These are phyloP conservation scores for Omphaloscelis lunosa DNA, from an alignment of 2,888 invertebrate genomes.

Conservation along the genomic window DNA sequence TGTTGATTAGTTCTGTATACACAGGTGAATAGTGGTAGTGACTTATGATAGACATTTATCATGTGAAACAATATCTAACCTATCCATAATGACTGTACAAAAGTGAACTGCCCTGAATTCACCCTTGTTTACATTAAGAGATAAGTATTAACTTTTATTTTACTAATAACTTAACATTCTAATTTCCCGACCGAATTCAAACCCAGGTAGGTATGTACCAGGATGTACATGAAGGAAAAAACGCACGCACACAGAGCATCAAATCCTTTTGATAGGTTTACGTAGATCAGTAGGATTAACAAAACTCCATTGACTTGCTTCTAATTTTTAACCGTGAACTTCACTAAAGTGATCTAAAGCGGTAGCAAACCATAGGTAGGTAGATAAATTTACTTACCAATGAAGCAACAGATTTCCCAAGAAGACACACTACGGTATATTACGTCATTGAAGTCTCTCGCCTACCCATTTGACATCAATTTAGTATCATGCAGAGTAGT, in stretches of 20 bases:
- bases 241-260: not conserved
- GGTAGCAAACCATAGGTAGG: not conserved
- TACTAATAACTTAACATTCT: not conserved
- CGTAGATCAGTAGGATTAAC: not conserved
- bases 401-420: slow-evolving; percentile 28
- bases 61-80: not conserved
- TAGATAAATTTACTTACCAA: not conserved
- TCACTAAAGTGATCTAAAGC: not conserved
- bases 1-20: slow-evolving; percentile 1
- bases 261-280: not conserved
- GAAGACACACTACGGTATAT: slow-evolving; percentile 6
- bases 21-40: slow-evolving; percentile 1
- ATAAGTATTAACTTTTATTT: not conserved
- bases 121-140: not conserved
- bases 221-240: not conserved
- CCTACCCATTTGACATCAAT: slow-evolving; percentile 53
- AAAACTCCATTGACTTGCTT: not conserved
- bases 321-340: not conserved
- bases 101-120: not conserved
- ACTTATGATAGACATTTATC: not conserved
- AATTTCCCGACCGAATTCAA: not conserved
- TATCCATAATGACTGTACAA: not conserved
- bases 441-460: slow-evolving; percentile 17
- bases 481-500: slow-evolving; percentile 30
- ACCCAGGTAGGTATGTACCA: not conserved